Evolutionary conservation across 2,888 invertebrate genomes (phyloP).

Genomic region (Drosophila multiciliata): DNA sequence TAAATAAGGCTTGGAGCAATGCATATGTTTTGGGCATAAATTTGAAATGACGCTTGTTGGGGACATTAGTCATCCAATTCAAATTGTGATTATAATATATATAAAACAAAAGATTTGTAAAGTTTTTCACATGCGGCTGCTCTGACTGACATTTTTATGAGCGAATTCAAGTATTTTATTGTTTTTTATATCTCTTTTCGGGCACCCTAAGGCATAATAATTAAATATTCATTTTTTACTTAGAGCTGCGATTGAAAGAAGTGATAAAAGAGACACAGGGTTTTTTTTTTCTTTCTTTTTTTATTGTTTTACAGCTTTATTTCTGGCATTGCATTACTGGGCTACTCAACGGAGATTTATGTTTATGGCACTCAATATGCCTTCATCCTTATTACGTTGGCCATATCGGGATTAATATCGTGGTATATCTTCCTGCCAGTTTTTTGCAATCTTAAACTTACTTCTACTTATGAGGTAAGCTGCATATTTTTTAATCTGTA

Average conservation of each 20-base stretch:
- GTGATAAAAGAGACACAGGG: not conserved
- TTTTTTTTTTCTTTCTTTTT: not conserved
- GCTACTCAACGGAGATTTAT: constrained; percentile 92
- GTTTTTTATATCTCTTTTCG: not conserved
- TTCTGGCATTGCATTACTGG: constrained; percentile 91
- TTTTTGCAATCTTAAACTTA: constrained; percentile 89
- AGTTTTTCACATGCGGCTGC: not conserved
- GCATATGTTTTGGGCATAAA: constrained; percentile 35
- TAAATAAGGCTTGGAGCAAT: constrained; percentile 9
- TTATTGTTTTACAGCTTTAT: constrained; percentile 86
- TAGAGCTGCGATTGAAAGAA: not conserved
- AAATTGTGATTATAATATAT: constrained; percentile 48
- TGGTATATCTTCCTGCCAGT: constrained; percentile 89
- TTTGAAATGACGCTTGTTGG: constrained; percentile 60
- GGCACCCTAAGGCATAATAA: not conserved
- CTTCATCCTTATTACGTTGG: constrained; percentile 85
- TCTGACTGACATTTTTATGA: not conserved
- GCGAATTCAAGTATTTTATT: not conserved
- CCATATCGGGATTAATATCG: constrained; percentile 86
- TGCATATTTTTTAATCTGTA: constrained; percentile 30
- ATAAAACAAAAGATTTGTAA: constrained; percentile 17
- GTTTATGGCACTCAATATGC: constrained; percentile 91
- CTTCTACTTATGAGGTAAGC: constrained; percentile 91
- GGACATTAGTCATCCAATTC: constrained; percentile 58
- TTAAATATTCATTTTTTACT: not conserved